A percentile compares a stretch with the other conserved stretches of the same genome.
Evolutionary conservation across 2,888 invertebrate genomes (phyloP).

Genomic region (Andrena fulva): DNA sequence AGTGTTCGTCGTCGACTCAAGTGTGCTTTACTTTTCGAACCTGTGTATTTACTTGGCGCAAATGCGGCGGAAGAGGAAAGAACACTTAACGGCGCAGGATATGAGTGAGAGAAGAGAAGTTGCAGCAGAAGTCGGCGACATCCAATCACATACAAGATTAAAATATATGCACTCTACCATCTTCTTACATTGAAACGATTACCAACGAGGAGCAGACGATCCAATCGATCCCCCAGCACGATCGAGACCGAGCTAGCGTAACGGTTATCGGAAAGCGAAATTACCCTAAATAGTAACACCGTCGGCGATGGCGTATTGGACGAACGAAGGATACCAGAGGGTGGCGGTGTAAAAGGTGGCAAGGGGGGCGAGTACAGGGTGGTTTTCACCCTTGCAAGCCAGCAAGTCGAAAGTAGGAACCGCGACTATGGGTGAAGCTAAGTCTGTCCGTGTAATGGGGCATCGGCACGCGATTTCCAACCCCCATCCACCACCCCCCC

Average conservation of each 20-base stretch:
- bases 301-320: slow-evolving; percentile 66
- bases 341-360: slow-evolving; percentile 52
- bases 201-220: slow-evolving; percentile 30
- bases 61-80: too few species aligned
- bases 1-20: background rate
- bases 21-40: too few species aligned
- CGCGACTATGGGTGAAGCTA: slow-evolving; percentile 79
- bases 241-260: slow-evolving; percentile 70
- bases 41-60: too few species aligned
- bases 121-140: too few species aligned
- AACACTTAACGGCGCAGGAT: too few species aligned
- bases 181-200: slow-evolving; percentile 39
- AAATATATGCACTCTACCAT: slow-evolving; percentile 14
- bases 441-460: slow-evolving; percentile 83
- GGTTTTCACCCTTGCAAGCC: slow-evolving; percentile 69
- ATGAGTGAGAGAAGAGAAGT: too few species aligned
- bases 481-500: too few species aligned
- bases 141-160: background rate
- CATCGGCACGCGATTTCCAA: slow-evolving; percentile 83
- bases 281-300: slow-evolving; percentile 80
- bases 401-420: slow-evolving; percentile 81
- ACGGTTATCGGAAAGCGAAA: slow-evolving; percentile 76
- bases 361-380: slow-evolving; percentile 49
- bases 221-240: slow-evolving; percentile 58
- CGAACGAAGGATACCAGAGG: slow-evolving; percentile 46